Evolutionary conservation across 2,797 vertebrate genomes (phyloP).

Genomic region (Harpia harpyja): DNA sequence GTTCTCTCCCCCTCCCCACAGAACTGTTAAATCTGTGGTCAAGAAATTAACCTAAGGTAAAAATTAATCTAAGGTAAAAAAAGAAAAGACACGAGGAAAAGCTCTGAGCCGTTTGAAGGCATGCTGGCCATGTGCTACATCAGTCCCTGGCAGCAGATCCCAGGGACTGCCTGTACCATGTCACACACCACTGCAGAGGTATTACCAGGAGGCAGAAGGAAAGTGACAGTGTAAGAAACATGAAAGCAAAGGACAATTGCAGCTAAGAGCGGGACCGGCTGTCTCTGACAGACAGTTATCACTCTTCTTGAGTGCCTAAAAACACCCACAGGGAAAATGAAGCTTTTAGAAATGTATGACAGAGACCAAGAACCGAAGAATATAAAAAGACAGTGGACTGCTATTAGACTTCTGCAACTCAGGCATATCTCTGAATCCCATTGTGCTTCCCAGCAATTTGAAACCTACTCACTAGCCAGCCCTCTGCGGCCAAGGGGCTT

Average conservation of each 20-base stretch:
- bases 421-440: not conserved
- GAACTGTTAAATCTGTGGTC: not conserved
- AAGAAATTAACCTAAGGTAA: not conserved
- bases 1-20: not conserved
- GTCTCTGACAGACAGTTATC: not conserved
- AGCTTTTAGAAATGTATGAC: not conserved
- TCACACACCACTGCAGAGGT: not conserved
- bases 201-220: not conserved
- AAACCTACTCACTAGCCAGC: not conserved
- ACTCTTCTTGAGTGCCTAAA: not conserved
- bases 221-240: not conserved
- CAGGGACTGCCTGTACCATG: not conserved
- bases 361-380: not conserved
- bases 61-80: not conserved
- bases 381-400: not conserved
- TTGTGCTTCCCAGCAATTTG: not conserved
- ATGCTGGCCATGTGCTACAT: not conserved
- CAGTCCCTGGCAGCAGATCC: not conserved
- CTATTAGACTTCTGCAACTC: not conserved
- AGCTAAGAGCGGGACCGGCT: not conserved
- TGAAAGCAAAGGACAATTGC: not conserved
- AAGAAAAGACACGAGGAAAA: not conserved
- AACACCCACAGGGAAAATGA: not conserved
- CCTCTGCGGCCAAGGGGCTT: not conserved
- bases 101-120: not conserved